Evolutionary conservation across 2,797 vertebrate species (phyloP).

Genomic region (Podargus strigoides): DNA sequence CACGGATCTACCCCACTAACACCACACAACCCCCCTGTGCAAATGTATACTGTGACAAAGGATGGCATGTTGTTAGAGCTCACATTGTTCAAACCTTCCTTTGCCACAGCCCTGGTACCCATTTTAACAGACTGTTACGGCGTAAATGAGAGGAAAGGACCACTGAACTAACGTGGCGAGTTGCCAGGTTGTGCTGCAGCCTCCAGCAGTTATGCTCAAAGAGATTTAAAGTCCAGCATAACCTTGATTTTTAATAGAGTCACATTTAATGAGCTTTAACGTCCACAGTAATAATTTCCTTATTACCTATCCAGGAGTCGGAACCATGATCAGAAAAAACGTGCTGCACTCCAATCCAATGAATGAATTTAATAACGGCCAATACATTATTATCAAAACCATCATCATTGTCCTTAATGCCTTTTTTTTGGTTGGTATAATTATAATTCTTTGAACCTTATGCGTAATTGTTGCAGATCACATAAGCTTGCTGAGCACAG

Average conservation of each 20-base stretch:
- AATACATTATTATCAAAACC: slow-evolving; percentile 59
- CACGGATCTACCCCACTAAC: background rate
- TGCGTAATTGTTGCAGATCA: background rate
- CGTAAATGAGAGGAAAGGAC: slow-evolving; percentile 53
- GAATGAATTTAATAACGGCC: slow-evolving; percentile 51
- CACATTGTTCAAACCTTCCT: background rate
- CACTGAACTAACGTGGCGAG: slow-evolving; percentile 41
- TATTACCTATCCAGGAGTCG: slow-evolving; percentile 64
- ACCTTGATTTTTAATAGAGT: slow-evolving; percentile 75
- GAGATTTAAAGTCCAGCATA: slow-evolving; percentile 71
- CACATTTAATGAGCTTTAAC: slow-evolving; percentile 73
- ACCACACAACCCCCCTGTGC: background rate
- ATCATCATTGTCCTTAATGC: slow-evolving; percentile 61
- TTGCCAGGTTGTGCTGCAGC: slow-evolving; percentile 56
- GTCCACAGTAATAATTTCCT: slow-evolving; percentile 67
- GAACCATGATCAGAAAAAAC: slow-evolving; percentile 36
- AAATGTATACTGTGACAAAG: background rate
- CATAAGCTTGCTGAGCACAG: background rate
- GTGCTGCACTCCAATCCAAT: slow-evolving; percentile 20
- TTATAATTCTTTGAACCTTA: slow-evolving; percentile 50
- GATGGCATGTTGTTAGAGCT: background rate
- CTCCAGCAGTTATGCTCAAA: slow-evolving; percentile 53
- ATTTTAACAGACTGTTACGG: slow-evolving; percentile 23
- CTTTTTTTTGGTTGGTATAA: slow-evolving; percentile 45
- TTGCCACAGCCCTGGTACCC: background rate